Evolutionary conservation across 1,140 invertebrate species (phyloP).

Genomic region (Drosophila triauraria): DNA sequence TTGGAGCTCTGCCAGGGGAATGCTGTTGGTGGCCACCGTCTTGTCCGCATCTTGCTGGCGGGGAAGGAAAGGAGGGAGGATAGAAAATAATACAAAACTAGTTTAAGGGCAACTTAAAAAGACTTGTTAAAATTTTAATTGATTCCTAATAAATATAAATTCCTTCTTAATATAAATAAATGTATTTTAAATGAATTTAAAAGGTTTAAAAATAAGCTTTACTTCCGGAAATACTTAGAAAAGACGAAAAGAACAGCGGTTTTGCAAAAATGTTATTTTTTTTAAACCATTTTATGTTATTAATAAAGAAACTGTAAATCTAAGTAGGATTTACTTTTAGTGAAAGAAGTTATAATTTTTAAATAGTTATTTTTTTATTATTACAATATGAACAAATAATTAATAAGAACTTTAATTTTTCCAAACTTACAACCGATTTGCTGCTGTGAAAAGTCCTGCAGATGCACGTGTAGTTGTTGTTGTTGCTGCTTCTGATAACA

Average conservation of each 20-base stretch:
- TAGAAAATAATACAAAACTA: too few relatives aligned
- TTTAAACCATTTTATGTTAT: too few relatives aligned
- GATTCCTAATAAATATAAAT: too few relatives aligned
- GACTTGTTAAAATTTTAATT: too few relatives aligned
- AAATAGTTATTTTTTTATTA: not conserved
- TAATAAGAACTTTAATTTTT: not conserved
- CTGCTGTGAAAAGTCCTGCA: constrained; percentile 21
- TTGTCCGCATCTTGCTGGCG: constrained; percentile 45
- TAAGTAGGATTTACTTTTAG: not conserved
- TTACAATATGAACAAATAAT: not conserved
- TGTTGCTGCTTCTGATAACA: constrained; percentile 31
- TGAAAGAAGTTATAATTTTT: not conserved
- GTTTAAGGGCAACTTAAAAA: too few relatives aligned
- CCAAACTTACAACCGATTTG: not conserved
- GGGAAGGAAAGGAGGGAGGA: not conserved
- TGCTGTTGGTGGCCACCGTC: constrained; percentile 34
- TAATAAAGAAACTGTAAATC: too few relatives aligned
- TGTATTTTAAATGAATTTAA: too few relatives aligned
- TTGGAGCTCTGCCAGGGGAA: constrained; percentile 80
- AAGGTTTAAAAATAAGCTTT: too few relatives aligned
- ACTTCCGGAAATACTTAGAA: too few relatives aligned
- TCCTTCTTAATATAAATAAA: too few relatives aligned
- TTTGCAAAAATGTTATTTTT: too few relatives aligned
- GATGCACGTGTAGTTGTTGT: constrained; percentile 53
- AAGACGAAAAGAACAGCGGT: too few relatives aligned